Base-by-base conservation (phyloP, 35 echinoderm and acorn worm genomes). In the Apostichopus californicus region DNA sequence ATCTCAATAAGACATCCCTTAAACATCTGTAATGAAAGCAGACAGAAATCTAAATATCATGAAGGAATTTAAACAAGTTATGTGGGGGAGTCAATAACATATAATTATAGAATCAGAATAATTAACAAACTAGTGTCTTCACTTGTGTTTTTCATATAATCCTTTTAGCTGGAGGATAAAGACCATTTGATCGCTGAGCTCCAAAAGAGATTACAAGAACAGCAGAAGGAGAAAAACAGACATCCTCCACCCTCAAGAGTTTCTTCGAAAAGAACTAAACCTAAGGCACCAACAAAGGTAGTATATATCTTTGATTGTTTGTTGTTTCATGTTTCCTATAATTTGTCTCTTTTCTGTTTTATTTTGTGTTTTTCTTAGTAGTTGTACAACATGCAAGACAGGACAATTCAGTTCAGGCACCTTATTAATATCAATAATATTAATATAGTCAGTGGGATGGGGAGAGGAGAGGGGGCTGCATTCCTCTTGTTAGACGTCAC, bases 171-270 rank as follows among this genome's bases (percentile, higher is more conserved):
- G 55, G 64, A 63, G 59, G 86, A 87, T 63, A 65, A 65, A 65
- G 57, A 71, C 57, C 86, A 87, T 11, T 22, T 90, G 3, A 59
- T 90, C 28, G 92, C 56, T 54, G 94, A 93, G 25, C 87, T 95
- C 5, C 58, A 79, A 17, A 90, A 85, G 25, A 68, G 66, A 65
- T 55, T 83, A 14, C 34, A 46, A 46, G 79, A 91, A n/a, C 34
- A 63, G 56, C 73, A 88, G 75, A 79, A 73, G 89, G 92, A 90
- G 60, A 89, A 59, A 89, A 56, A 78, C 66, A 90, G 57, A 59
- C 24, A 75, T 18, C 11, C 11, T 18, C 8, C 18, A 9, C 64
- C 64, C 18, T 68, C 64, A 14, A 68, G 64, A 18, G 18, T 68
- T 10, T 68, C 64, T 54, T 53, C 34, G 25, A 83, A 55, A 55